A percentile compares a stretch with the other conserved stretches of the same genome.
Conservation (phyloP, 1,140 invertebrate species). For the Teleogryllus occipitalis region DNA sequence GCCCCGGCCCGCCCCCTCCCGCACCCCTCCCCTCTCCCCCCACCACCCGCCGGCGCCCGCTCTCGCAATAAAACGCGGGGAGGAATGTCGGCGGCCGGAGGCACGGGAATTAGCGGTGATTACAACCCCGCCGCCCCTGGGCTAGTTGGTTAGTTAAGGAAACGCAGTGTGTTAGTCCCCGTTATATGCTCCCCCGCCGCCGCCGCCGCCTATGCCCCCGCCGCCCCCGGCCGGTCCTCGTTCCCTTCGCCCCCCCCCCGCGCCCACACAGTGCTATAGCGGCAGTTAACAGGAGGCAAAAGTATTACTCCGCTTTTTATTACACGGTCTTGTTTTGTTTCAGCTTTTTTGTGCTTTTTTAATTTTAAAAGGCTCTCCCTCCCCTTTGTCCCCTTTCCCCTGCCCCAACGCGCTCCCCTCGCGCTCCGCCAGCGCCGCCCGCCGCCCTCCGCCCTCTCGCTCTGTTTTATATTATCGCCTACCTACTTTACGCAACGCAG, state of each 20-base stretch:
- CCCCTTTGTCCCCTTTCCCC: neutral
- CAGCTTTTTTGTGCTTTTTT: neutral
- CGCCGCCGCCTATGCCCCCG: no score
- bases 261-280: neutral
- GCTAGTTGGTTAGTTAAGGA: neutral
- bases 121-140: neutral
- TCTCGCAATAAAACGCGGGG: neutral
- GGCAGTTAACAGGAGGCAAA: neutral
- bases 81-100: neutral
- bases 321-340: slow-evolving; percentile 4
- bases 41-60: no score
- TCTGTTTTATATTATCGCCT: slow-evolving; percentile 5
- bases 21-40: no score
- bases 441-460: neutral
- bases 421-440: no score
- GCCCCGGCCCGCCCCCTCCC: no score
- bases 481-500: neutral
- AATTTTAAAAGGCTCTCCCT: neutral
- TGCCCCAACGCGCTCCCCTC: neutral
- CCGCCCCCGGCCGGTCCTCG: no score
- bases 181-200: neutral
- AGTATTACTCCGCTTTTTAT: neutral
- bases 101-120: neutral
- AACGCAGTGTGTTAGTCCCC: slow-evolving; percentile 3
- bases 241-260: neutral